A percentile compares a stretch with the other conserved stretches of the same genome.
phyloP scores from a whole-genome alignment of 2,888 invertebrate species.

The Diplazon laetatorius region DNA sequence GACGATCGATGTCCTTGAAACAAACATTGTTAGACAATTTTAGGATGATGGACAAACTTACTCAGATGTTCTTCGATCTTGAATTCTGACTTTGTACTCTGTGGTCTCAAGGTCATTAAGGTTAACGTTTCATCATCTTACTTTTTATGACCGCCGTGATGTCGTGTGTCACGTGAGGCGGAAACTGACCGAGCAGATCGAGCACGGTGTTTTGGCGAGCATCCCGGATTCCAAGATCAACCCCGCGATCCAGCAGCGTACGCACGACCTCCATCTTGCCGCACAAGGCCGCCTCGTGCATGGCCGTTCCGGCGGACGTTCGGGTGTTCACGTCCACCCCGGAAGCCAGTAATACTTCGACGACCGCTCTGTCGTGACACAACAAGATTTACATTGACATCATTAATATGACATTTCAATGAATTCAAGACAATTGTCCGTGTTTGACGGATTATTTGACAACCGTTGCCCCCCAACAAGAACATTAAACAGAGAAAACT shows the following conservation, averaged over 20 bases:
- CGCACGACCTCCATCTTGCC: conserved; percentile 95
- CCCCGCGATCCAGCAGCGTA: conserved; percentile 91
- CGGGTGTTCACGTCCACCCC: conserved; percentile 94
- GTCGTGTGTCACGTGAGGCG: conserved; percentile 94
- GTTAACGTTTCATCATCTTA: conserved; percentile 84
- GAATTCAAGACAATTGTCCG: too few species aligned
- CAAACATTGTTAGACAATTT: neutral
- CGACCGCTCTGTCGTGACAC: conserved; percentile 87
- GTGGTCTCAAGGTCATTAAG: too few species aligned
- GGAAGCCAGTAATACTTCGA: conserved; percentile 91
- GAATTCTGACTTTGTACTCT: neutral
- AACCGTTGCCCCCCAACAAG: too few species aligned
- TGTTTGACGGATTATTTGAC: too few species aligned
- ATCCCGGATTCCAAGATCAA: conserved; percentile 91
- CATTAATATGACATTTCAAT: too few species aligned
- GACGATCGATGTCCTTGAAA: conserved; percentile 80
- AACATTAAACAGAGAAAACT: too few species aligned
- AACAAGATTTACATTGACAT: neutral
- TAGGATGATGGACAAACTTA: too few species aligned
- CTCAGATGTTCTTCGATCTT: too few species aligned
- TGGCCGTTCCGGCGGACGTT: conserved; percentile 93
- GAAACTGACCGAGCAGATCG: conserved; percentile 93
- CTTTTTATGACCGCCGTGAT: conserved; percentile 93
- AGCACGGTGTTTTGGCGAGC: conserved; percentile 92
- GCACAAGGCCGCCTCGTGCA: conserved; percentile 96